phyloP scores from a whole-genome alignment of 1,140 invertebrate species.

The Pseudoatta argentina region DNA sequence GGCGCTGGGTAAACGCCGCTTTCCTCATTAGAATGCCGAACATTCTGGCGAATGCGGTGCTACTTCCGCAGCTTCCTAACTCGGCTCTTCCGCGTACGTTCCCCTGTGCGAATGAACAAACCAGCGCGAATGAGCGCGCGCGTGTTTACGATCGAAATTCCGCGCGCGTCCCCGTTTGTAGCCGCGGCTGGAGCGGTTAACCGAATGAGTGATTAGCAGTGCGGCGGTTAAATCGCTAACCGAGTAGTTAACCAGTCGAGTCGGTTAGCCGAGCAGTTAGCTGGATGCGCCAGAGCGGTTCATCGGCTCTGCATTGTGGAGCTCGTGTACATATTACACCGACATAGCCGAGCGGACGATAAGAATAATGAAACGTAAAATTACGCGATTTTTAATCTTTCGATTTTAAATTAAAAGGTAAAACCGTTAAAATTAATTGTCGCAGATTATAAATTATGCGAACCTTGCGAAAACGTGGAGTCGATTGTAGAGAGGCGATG shows the following conservation, averaged over 20 bases:
- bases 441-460: not conserved
- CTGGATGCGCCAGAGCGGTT: slow-evolving; percentile 16
- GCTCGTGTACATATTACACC: not conserved
- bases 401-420: not conserved
- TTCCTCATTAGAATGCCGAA: slow-evolving; percentile 83
- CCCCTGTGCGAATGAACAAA: not conserved
- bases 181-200: slow-evolving; percentile 52
- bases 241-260: slow-evolving; percentile 48
- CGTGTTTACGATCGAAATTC: slow-evolving; percentile 48
- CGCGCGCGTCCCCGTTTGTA: slow-evolving; percentile 50
- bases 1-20: slow-evolving; percentile 65
- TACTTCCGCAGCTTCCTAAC: slow-evolving; percentile 77
- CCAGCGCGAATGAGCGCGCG: not conserved
- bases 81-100: slow-evolving; percentile 68
- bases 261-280: slow-evolving; percentile 50
- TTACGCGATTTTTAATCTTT: not conserved
- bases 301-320: slow-evolving; percentile 15
- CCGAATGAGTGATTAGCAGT: slow-evolving; percentile 58
- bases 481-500: not conserved
- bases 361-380: not conserved
- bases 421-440: not conserved
- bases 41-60: slow-evolving; percentile 70
- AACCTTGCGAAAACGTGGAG: not conserved
- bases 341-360: not conserved
- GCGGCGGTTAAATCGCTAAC: slow-evolving; percentile 55